phyloP scores from a whole-genome alignment of 2,797 vertebrate species.

The Furcifer pardalis region DNA sequence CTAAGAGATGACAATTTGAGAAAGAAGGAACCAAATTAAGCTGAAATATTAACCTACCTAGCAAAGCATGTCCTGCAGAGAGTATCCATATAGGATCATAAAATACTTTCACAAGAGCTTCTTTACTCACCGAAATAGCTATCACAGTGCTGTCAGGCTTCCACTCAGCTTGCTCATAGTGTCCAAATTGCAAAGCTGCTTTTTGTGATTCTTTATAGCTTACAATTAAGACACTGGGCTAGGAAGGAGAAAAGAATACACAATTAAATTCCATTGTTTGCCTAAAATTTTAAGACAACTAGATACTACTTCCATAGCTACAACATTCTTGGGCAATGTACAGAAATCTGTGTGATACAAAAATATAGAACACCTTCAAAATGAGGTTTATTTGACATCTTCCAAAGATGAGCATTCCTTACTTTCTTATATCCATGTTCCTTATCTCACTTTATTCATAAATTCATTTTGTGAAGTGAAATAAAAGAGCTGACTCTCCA shows the following conservation, averaged over 20 bases:
- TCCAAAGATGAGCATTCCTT: neutral
- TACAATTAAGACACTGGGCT: slow-evolving; percentile 96
- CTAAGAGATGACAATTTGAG: neutral
- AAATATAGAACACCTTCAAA: neutral
- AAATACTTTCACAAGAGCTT: slow-evolving; percentile 22
- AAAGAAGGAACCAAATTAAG: neutral
- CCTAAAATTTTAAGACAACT: neutral
- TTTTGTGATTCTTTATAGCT: slow-evolving; percentile 94
- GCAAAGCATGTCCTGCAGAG: neutral
- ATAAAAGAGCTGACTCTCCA: neutral
- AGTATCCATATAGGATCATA: neutral
- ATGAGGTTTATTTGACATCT: neutral
- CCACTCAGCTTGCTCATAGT: slow-evolving; percentile 93
- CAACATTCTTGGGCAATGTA: neutral
- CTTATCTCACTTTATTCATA: neutral
- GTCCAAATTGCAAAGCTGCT: slow-evolving; percentile 90
- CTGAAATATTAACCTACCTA: neutral
- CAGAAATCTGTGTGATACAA: neutral
- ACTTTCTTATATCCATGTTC: neutral
- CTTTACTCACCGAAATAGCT: slow-evolving; percentile 91
- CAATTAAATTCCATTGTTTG: slow-evolving; percentile 1
- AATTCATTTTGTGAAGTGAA: neutral
- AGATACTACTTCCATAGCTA: neutral
- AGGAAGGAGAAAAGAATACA: slow-evolving; percentile 45
- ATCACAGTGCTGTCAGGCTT: slow-evolving; percentile 94